phyloP scores from a whole-genome alignment of 1,140 invertebrate species.

The Pissodes strobi region DNA sequence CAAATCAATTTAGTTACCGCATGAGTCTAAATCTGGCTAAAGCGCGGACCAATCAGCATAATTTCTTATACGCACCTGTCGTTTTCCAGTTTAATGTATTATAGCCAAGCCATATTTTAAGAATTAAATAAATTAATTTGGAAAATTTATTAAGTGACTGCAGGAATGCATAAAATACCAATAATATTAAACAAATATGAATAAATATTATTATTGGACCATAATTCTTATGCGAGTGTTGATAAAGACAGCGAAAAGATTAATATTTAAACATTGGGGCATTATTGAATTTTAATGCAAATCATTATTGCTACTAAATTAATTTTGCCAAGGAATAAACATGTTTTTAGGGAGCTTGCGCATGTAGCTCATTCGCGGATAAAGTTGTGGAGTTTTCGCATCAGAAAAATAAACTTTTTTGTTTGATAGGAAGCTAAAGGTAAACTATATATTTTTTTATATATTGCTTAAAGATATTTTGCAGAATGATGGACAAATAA shows the following conservation, averaged over 20 bases:
- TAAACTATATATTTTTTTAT: too few species aligned
- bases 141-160: conserved; percentile 22
- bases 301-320: conserved; percentile 23
- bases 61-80: not conserved
- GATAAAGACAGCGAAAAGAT: conserved; percentile 29
- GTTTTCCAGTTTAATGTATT: too few species aligned
- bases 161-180: conserved; percentile 14
- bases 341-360: not conserved
- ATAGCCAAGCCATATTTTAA: too few species aligned
- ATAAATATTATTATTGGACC: conserved; percentile 25
- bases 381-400: too few species aligned
- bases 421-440: too few species aligned
- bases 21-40: not conserved
- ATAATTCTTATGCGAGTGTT: conserved; percentile 17
- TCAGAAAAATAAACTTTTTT: too few species aligned
- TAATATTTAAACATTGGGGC: conserved; percentile 23
- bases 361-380: too few species aligned
- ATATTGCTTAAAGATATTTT: too few species aligned
- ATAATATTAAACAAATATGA: conserved; percentile 12
- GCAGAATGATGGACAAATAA: too few species aligned
- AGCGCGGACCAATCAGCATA: not conserved
- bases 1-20: not conserved
- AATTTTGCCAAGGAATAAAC: conserved; percentile 5
- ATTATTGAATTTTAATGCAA: conserved; percentile 34
- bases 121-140: not conserved